phyloP scores from a whole-genome alignment of 2,888 invertebrate genomes.

The Agrilus biguttatus region DNA sequence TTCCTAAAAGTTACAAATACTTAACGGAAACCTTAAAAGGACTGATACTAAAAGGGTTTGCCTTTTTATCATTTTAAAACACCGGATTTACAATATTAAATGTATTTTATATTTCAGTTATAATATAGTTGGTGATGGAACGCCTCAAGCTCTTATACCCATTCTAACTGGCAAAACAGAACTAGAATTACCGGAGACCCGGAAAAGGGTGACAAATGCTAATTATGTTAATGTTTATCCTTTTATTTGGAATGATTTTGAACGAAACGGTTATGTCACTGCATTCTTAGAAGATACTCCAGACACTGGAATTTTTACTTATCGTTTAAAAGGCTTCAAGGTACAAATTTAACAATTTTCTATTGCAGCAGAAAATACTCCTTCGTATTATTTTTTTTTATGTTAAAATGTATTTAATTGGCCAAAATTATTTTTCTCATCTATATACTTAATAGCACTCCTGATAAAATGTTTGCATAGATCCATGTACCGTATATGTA shows the following conservation, averaged over 20 bases:
- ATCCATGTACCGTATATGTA: no score
- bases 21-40: constrained; percentile 46
- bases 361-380: no score
- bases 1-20: constrained; percentile 61
- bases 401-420: no score
- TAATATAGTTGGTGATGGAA: constrained; percentile 79
- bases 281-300: constrained; percentile 82
- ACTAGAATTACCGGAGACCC: constrained; percentile 74
- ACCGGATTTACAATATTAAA: not conserved
- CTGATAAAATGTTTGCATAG: no score
- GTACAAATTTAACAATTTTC: constrained; percentile 12
- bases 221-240: constrained; percentile 63
- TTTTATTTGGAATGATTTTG: constrained; percentile 72
- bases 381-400: no score
- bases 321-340: constrained; percentile 74
- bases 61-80: not conserved
- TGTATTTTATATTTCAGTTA: constrained; percentile 27
- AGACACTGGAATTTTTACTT: constrained; percentile 74
- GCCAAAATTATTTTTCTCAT: no score
- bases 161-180: constrained; percentile 75
- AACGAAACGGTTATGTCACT: constrained; percentile 55
- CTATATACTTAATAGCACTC: no score
- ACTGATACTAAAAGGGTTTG: constrained; percentile 52
- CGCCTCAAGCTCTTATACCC: constrained; percentile 76
- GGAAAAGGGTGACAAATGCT: constrained; percentile 50